Evolutionary conservation across 2,888 invertebrate genomes (phyloP).

Genomic region (Desoria tigrina): DNA sequence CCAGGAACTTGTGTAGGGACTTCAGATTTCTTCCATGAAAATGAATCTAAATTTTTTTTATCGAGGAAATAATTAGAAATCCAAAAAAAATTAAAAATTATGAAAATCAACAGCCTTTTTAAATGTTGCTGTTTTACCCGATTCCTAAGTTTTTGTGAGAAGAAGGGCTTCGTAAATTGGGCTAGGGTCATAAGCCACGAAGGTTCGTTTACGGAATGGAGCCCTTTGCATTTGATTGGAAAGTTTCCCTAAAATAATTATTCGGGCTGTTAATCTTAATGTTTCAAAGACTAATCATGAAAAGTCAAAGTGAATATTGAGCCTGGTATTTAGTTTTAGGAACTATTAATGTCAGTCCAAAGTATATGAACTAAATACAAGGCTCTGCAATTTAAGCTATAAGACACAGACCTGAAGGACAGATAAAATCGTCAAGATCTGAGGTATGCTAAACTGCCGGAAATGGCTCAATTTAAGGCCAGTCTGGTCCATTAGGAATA

Average conservation of each 20-base stretch:
- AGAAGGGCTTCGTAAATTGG: not conserved
- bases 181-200: not conserved
- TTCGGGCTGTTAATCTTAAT: too few species aligned
- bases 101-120: not conserved
- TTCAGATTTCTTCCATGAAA: not conserved
- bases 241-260: not conserved
- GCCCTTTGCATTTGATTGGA: constrained; percentile 2
- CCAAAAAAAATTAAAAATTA: not conserved
- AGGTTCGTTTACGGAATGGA: constrained; percentile 5
- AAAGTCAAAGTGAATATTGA: too few species aligned
- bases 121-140: not conserved
- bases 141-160: not conserved
- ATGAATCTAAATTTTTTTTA: not conserved
- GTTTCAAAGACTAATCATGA: too few species aligned
- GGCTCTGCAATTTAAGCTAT: too few species aligned
- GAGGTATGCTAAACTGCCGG: not conserved
- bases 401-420: not conserved
- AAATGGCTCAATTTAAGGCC: not conserved
- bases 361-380: too few species aligned
- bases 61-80: not conserved
- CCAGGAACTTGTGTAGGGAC: not conserved
- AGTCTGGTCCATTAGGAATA: not conserved
- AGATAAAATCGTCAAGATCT: not conserved
- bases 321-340: too few species aligned
- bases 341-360: too few species aligned